These are phyloP conservation scores for Cephus spinipes DNA, from an alignment of 2,888 invertebrate species.

Conservation along the genomic window DNA sequence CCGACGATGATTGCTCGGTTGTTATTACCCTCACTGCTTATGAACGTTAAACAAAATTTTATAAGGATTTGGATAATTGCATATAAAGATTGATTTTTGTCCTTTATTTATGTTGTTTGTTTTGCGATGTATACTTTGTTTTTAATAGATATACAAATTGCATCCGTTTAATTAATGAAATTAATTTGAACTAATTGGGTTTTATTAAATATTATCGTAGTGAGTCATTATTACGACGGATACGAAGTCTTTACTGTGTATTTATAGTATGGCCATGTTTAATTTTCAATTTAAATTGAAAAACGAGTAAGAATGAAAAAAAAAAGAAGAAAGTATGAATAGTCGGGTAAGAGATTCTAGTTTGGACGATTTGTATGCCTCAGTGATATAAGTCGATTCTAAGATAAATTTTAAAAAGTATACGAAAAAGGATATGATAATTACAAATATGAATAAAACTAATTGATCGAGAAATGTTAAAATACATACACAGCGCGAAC, in stretches of 20 bases:
- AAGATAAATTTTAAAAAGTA: too few relatives aligned
- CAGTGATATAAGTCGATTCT: not conserved
- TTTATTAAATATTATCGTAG: conserved; percentile 14
- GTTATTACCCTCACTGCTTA: conserved; percentile 13
- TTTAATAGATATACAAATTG: conserved; percentile 17
- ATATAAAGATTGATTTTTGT: not conserved
- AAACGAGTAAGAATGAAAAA: not conserved
- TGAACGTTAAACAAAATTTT: conserved; percentile 7
- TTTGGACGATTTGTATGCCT: not conserved
- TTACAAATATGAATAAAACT: not conserved
- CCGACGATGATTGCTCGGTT: conserved; percentile 21
- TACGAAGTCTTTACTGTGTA: not conserved
- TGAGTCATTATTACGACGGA: conserved; percentile 6
- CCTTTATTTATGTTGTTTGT: not conserved
- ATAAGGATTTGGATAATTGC: not conserved
- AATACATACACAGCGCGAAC: not conserved
- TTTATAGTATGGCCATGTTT: too few relatives aligned
- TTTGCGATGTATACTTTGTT: not conserved
- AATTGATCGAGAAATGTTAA: not conserved
- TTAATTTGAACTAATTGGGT: conserved; percentile 10
- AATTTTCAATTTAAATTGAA: not conserved
- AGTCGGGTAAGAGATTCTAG: not conserved
- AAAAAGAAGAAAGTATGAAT: not conserved
- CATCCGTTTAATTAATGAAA: conserved; percentile 9
- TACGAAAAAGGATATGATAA: too few relatives aligned